These are phyloP conservation scores for Crotalus horridus DNA, from an alignment of 2,113 vertebrate genomes.

Conservation along the genomic window DNA sequence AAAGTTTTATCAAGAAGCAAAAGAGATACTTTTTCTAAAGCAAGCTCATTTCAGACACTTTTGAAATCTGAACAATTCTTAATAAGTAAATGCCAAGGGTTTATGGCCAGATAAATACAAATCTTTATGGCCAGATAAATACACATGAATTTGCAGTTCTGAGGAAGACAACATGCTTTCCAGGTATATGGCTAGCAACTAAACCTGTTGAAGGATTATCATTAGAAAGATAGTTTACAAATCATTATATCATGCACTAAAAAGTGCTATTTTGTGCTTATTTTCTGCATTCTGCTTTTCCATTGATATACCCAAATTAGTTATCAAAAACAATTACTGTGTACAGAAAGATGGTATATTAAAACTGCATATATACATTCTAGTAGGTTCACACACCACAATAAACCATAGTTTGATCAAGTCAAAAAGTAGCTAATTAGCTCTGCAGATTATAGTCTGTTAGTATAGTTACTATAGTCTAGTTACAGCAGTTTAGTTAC, in stretches of 20 bases:
- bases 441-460: background rate
- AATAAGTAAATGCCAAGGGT: background rate
- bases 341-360: background rate
- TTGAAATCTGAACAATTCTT: background rate
- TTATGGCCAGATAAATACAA: background rate
- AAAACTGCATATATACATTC: background rate
- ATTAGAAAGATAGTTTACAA: background rate
- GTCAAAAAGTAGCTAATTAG: background rate
- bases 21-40: background rate
- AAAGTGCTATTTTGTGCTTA: background rate
- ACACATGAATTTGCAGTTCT: background rate
- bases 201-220: background rate
- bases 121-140: background rate
- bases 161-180: background rate
- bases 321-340: background rate
- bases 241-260: background rate
- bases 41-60: background rate
- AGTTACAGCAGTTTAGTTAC: background rate
- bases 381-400: background rate
- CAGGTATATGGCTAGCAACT: background rate
- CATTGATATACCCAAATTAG: background rate
- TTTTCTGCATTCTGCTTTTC: background rate
- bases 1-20: background rate
- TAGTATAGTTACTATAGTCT: background rate
- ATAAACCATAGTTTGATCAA: background rate